A percentile compares a stretch with the other conserved stretches of the same genome.
Evolutionary conservation across 2,113 vertebrate genomes (phyloP).

Genomic region (Salvelinus alpinus): DNA sequence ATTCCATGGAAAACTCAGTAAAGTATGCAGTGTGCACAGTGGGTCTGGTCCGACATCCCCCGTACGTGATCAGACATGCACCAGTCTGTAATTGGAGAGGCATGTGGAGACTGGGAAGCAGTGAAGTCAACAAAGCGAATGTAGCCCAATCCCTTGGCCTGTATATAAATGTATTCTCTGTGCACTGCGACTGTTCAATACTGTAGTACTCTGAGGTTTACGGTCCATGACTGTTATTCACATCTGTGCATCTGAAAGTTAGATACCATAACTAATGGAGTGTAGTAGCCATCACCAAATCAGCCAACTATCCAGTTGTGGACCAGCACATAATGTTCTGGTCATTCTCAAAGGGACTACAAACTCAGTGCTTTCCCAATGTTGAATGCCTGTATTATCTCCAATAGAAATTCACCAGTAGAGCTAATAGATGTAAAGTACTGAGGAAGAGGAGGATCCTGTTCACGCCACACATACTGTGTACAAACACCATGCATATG

Average conservation of each 20-base stretch:
- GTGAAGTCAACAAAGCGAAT: background rate
- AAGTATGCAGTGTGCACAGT: slow-evolving; percentile 21
- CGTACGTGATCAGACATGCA: slow-evolving; percentile 60
- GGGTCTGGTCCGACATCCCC: slow-evolving; percentile 11
- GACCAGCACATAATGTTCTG: background rate
- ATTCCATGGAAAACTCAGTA: slow-evolving; percentile 26
- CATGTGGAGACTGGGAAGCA: slow-evolving; percentile 27
- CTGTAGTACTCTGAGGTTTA: background rate
- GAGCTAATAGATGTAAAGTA: too few species aligned
- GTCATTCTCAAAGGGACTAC: background rate
- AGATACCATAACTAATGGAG: background rate
- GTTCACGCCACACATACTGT: too few species aligned
- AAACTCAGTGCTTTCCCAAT: too few species aligned
- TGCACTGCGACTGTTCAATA: background rate
- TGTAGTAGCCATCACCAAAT: background rate
- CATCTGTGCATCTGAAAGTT: background rate
- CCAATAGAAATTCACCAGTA: too few species aligned
- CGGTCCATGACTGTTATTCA: background rate
- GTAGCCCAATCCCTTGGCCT: background rate
- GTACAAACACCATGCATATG: too few species aligned
- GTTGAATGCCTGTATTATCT: too few species aligned
- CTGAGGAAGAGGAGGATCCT: too few species aligned
- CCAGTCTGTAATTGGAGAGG: slow-evolving; percentile 36
- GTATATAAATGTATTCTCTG: background rate
- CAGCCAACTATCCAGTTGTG: background rate